Base-by-base conservation (phyloP, 2,113 vertebrate genomes). In the Melospiza georgiana region DNA sequence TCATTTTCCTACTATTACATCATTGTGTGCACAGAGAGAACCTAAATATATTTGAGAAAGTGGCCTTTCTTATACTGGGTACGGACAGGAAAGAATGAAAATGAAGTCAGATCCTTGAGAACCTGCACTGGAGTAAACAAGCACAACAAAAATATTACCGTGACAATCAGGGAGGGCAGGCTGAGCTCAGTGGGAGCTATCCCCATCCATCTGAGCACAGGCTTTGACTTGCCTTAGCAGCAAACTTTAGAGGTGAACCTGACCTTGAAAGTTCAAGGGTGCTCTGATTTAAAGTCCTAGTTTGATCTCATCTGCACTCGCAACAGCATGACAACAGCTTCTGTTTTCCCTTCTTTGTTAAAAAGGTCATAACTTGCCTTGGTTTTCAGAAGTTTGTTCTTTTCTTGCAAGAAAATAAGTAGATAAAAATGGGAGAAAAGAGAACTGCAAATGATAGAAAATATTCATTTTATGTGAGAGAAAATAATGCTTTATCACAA, bases 221-320 rank as follows among this genome's bases (percentile, higher is more conserved):
- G 73, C 93, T 96, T 96, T 96, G 85, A 95, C 88, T 96, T 9
- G 73, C 49, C 86, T 92, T n/a, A 78, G 62, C 73, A 84, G 85
- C 61, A 90, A 95, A 94, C 69, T 90, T 95, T 73, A 92, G 88
- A 89, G 2, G 17, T 87, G 88, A 93, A 89, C 74, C 52, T 84
- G 95, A 96, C 90, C 93, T 93, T 86, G 87, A 71, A 86, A 96
- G 94, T 96, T 96, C 90, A 95, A 92, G 95, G 80, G 79, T 84
- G 69, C n/a, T 88, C 76, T 90, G 88, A 88, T 93, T 80, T 93
- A 90, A 93, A 90, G 83, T 89, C 75, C 83, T 55, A 8, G 69
- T 75, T 92, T 84, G 83, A 86, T 84, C 93, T 93, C 94, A 75
- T 94, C 61, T 81, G 54, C 54, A 28, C 67, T 82, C 12, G 31